phyloP scores from a whole-genome alignment of 2,113 vertebrate species.

The Oreochromis aureus region DNA sequence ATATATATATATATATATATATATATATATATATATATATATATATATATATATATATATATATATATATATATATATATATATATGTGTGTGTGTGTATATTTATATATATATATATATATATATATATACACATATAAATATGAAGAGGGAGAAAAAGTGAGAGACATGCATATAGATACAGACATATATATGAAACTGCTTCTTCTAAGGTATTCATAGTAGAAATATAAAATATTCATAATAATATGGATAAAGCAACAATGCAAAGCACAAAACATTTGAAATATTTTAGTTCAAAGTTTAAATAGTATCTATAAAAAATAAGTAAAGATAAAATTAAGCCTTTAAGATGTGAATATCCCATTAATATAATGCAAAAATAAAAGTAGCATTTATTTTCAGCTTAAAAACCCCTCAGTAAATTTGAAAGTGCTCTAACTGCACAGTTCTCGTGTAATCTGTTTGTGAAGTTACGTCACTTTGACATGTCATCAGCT shows the following conservation, averaged over 20 bases:
- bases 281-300: background rate
- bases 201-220: background rate
- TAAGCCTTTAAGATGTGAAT: accelerated
- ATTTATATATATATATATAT: too few species aligned
- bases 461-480: background rate
- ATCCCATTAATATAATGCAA: accelerated
- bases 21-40: too few species aligned
- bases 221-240: background rate
- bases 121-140: too few species aligned
- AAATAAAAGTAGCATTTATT: background rate
- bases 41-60: too few species aligned
- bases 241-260: background rate
- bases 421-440: background rate
- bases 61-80: background rate
- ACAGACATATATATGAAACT: background rate
- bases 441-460: background rate
- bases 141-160: too few species aligned
- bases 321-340: background rate
- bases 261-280: background rate
- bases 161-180: background rate
- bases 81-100: background rate
- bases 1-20: background rate
- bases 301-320: background rate
- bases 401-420: background rate
- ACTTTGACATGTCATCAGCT: background rate